Base-by-base conservation (phyloP, 2,888 invertebrate genomes). In the Thera obeliscata region DNA sequence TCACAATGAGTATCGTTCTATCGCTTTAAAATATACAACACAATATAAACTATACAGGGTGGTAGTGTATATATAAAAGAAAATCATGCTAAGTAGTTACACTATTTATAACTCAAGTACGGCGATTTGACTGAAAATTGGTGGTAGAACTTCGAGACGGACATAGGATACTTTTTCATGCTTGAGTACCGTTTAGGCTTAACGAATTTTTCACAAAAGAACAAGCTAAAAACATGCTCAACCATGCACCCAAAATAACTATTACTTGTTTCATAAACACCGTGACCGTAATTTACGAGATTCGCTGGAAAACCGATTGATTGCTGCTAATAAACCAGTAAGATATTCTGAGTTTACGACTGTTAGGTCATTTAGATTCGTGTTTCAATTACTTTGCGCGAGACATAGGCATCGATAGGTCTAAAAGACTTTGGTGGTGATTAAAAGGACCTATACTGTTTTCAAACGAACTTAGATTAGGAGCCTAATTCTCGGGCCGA, bases 341-440 rank as follows among this genome's bases (percentile, higher is more conserved):
- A 56, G 46, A 12, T 56, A 61, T 64, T 64, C 46, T 9, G 46
- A 64, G 52, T 64, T 58, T 64, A 64, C 64, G 64, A 58, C 58
- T 64, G 58, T 57, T 12, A 41, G 52, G 54, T 54, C 64, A 50
- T 57, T 58, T 52, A 35, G 52, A 64, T 58, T 58, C 57, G 57
- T 50, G 64, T 64, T 56, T 64, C 52, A 64, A 64, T 58, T 64
- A 54, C 58, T 46, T 22, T 9, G 9, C 9, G 54, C 50, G 50
- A 50, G 22, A 50, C 22, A 55, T 9, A 54, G n/a, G 41, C 43
- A n/a, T 52, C 7, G 56, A 49, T 50, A 49, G 58, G 64, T 52
- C 58, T 46, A 35, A n/a, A n/a, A 58, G 64, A 64, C 64, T 54
- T 8, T n/a, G 56, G 12, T 56, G 2, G 38, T 12, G n/a, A 55